A percentile compares a stretch with the other conserved stretches of the same genome.
phyloP scores from a whole-genome alignment of 2,797 vertebrate species.

The Rhinella marina region DNA sequence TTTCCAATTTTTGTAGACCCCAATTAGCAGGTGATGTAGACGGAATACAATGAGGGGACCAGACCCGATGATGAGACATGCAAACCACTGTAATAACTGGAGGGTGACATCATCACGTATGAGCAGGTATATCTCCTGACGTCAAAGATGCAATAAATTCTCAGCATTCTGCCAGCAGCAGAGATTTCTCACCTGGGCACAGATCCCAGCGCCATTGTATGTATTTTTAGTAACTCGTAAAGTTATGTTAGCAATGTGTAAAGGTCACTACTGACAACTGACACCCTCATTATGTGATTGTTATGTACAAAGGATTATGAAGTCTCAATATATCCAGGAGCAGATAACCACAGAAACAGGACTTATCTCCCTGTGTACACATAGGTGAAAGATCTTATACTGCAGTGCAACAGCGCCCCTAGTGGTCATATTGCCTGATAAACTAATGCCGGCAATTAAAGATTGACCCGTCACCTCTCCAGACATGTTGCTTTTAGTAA shows the following conservation, averaged over 20 bases:
- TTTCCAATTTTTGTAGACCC: too few species aligned
- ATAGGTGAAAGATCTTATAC: background rate
- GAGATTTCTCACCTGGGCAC: background rate
- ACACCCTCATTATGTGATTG: too few species aligned
- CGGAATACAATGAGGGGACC: too few species aligned
- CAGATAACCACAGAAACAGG: too few species aligned
- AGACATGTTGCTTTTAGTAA: too few species aligned
- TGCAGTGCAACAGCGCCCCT: background rate
- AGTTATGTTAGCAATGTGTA: background rate
- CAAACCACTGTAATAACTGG: too few species aligned
- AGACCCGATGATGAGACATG: too few species aligned
- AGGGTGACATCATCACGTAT: background rate
- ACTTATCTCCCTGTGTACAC: too few species aligned
- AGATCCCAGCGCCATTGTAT: background rate
- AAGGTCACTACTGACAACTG: background rate
- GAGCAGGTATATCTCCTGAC: too few species aligned
- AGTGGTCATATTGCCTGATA: background rate
- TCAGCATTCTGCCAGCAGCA: background rate
- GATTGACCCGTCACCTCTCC: background rate
- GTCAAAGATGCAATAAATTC: background rate
- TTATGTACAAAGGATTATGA: too few species aligned
- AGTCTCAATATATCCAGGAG: too few species aligned
- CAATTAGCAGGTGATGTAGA: too few species aligned
- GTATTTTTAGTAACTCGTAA: background rate
- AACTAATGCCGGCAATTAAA: background rate